Percentiles rank a stretch among this genome's conserved stretches.
These are phyloP conservation scores for Lamellibrachia satsuma DNA, from an alignment of 2,888 invertebrate species.

Conservation along the genomic window DNA sequence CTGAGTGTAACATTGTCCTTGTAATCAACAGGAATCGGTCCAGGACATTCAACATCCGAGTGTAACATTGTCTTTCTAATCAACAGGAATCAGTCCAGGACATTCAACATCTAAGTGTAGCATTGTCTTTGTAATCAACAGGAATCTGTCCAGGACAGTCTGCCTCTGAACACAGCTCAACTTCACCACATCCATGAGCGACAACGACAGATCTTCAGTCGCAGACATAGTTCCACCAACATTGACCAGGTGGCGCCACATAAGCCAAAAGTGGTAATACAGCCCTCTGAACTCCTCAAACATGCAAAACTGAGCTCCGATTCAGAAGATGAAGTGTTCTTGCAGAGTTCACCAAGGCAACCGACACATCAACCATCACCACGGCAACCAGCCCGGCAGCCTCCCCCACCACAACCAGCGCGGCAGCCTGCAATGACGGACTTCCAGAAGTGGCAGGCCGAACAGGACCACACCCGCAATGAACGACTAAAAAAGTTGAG, in stretches of 20 bases:
- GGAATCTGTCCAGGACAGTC: background rate
- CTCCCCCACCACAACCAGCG: background rate
- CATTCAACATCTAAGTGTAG: background rate
- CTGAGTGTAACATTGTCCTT: background rate
- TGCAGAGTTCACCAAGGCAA: background rate
- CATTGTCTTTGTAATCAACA: background rate
- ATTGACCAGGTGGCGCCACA: background rate
- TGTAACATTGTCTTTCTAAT: background rate
- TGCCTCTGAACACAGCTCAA: conserved; percentile 7
- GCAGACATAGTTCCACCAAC: background rate
- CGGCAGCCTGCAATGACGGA: conserved; percentile 37
- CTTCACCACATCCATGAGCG: background rate
- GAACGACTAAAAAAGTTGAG: conserved; percentile 42
- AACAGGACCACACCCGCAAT: conserved; percentile 49
- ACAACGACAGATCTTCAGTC: background rate
- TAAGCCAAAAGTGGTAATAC: background rate
- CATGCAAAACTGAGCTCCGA: background rate
- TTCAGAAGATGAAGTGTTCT: background rate
- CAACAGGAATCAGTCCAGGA: background rate
- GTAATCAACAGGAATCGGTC: background rate
- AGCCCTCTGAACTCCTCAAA: background rate
- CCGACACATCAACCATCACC: background rate
- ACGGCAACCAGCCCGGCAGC: background rate
- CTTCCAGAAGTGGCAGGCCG: conserved; percentile 56
- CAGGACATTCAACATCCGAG: background rate